Percentiles rank a stretch among this genome's conserved stretches.
Evolutionary conservation across 2,888 invertebrate species (phyloP).

Genomic region (Temnothorax rugatulus): DNA sequence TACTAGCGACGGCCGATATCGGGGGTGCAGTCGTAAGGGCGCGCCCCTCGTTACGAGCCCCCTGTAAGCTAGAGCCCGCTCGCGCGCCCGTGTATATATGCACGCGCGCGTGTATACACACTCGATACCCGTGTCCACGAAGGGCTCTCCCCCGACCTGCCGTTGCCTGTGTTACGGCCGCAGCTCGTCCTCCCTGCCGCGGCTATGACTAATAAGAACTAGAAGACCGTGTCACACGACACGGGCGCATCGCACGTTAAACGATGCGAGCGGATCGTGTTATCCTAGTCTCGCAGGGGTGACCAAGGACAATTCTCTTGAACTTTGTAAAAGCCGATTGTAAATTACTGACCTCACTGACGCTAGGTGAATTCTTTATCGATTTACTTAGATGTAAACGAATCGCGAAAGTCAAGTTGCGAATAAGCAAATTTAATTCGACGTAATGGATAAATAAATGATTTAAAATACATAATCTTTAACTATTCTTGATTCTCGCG

Average conservation of each 20-base stretch:
- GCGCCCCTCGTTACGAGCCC: constrained; percentile 80
- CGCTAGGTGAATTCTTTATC: background rate
- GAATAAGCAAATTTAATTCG: background rate
- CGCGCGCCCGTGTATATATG: constrained; percentile 55
- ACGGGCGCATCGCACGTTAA: constrained; percentile 62
- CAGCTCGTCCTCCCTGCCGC: constrained; percentile 48
- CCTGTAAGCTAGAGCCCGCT: constrained; percentile 57
- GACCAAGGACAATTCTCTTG: background rate
- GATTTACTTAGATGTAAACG: background rate
- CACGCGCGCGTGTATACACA: constrained; percentile 58
- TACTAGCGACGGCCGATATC: constrained; percentile 77
- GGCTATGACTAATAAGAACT: constrained; percentile 76
- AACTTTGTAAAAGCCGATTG: background rate
- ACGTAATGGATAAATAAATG: background rate
- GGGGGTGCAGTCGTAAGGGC: constrained; percentile 78
- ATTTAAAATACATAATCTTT: background rate
- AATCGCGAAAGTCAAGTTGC: background rate
- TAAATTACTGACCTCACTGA: background rate
- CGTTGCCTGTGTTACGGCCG: constrained; percentile 66
- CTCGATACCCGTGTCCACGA: constrained; percentile 78
- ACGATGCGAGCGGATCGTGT: constrained; percentile 64
- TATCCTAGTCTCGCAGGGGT: background rate
- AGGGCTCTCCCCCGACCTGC: constrained; percentile 76
- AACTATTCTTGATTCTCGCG: background rate
- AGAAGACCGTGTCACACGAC: constrained; percentile 73